Conservation (phyloP, 2,888 invertebrate species). For the Tetheella fluctuosa region DNA sequence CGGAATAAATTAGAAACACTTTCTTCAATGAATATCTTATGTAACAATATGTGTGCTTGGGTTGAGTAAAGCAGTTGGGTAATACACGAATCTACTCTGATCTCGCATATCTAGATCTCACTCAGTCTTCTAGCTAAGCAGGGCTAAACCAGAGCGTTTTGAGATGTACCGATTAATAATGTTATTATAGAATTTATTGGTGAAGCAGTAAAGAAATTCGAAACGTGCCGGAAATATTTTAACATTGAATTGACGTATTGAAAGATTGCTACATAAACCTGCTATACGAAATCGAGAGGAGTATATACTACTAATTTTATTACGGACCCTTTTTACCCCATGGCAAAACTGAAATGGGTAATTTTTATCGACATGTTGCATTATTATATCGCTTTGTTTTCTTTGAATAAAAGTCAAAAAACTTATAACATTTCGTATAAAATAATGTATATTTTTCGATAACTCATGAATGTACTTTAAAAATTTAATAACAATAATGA, state of each 20-base stretch:
- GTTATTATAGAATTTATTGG: not conserved
- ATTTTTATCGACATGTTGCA: constrained; percentile 1
- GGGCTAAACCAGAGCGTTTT: not conserved
- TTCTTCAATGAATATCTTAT: not conserved
- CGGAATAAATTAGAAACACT: not conserved
- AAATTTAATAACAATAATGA: constrained; percentile 45
- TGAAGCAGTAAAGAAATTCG: not conserved
- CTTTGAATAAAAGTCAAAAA: not conserved
- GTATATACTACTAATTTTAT: constrained; percentile 3
- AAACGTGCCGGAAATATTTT: not conserved
- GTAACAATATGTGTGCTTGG: constrained; percentile 1
- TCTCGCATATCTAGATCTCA: not conserved
- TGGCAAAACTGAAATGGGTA: not conserved
- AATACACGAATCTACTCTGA: not conserved
- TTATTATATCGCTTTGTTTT: not conserved
- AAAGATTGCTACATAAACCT: not conserved
- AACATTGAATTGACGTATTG: not conserved
- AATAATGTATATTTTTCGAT: not conserved
- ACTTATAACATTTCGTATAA: not conserved
- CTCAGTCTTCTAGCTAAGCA: not conserved
- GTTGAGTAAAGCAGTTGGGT: not conserved
- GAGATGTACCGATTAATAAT: not conserved
- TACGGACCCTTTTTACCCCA: not conserved
- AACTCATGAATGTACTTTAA: not conserved
- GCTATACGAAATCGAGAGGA: not conserved